These are phyloP conservation scores for Aythya baeri DNA, from an alignment of 2,113 vertebrate species.

Conservation along the genomic window DNA sequence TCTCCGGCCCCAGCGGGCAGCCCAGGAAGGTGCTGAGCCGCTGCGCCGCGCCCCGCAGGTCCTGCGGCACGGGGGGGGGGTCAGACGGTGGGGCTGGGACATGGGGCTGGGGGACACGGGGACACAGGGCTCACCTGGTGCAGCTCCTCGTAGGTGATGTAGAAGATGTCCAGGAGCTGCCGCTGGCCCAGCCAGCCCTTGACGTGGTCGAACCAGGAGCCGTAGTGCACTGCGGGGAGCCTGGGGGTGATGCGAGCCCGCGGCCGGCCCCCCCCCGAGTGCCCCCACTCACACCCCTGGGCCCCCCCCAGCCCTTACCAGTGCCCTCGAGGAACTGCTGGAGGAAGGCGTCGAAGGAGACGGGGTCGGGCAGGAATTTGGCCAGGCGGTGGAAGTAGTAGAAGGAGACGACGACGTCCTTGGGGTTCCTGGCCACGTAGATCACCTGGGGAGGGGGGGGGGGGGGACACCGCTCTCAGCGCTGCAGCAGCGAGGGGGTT, in stretches of 20 bases:
- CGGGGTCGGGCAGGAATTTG: constrained; percentile 81
- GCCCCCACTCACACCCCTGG: too few species aligned
- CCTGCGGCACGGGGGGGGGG: constrained; percentile 57
- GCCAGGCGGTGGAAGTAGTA: constrained; percentile 87
- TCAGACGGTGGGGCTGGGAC: accelerated
- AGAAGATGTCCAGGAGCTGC: constrained; percentile 74
- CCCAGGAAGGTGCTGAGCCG: constrained; percentile 79
- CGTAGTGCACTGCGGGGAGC: constrained; percentile 77
- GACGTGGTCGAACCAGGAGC: constrained; percentile 89
- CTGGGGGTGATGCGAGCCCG: accelerated
- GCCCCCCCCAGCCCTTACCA: constrained; percentile 55
- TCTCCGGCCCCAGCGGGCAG: constrained; percentile 63
- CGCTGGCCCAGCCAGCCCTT: constrained; percentile 82
- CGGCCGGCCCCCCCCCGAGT: accelerated
- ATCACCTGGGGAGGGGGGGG: constrained; percentile 77
- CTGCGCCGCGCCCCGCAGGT: constrained; percentile 68
- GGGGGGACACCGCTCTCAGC: background rate
- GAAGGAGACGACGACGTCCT: constrained; percentile 85
- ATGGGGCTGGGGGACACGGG: accelerated
- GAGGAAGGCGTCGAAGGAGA: constrained; percentile 81
- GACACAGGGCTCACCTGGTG: constrained; percentile 68
- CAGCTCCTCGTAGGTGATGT: constrained; percentile 85
- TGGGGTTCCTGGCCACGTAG: constrained; percentile 88
- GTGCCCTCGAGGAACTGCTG: constrained; percentile 76
- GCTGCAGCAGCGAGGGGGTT: accelerated